These are phyloP conservation scores for Druceiella hillmani DNA, from an alignment of 2,888 invertebrate genomes.

Conservation along the genomic window DNA sequence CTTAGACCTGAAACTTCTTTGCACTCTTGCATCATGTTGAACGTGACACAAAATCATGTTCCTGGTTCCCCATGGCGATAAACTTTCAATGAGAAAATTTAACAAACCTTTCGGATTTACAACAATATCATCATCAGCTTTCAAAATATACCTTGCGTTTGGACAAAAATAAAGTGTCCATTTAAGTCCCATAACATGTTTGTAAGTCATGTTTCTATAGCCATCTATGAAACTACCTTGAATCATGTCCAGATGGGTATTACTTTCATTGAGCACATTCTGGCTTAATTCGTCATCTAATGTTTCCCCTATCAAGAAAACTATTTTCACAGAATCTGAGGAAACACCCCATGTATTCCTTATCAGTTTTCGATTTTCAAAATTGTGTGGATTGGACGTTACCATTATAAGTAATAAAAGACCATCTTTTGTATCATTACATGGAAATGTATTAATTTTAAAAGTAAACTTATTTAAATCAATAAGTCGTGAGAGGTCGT, in stretches of 20 bases:
- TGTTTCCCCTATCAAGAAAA: conserved; percentile 63
- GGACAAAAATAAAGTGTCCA: conserved; percentile 70
- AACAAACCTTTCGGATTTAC: conserved; percentile 61
- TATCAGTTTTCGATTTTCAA: conserved; percentile 59
- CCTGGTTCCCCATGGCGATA: conserved; percentile 56
- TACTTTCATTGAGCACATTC: conserved; percentile 48
- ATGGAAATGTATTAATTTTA: conserved; percentile 52
- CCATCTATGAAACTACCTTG: conserved; percentile 73
- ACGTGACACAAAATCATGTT: conserved; percentile 62
- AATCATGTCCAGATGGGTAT: conserved; percentile 59
- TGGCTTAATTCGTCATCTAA: conserved; percentile 28
- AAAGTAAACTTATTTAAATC: conserved; percentile 59
- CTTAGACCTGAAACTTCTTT: conserved; percentile 63
- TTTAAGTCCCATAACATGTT: conserved; percentile 77
- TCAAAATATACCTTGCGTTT: conserved; percentile 61
- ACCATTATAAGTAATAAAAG: conserved; percentile 59
- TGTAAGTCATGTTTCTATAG: conserved; percentile 79
- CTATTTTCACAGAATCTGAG: conserved; percentile 48
- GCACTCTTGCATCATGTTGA: conserved; percentile 43
- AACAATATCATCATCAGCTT: conserved; percentile 74
- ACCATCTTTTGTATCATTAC: conserved; percentile 36
- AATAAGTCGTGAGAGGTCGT: conserved; percentile 42
- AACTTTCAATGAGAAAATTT: conserved; percentile 49
- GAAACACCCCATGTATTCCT: conserved; percentile 68
- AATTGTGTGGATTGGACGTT: conserved; percentile 64